Evolutionary conservation across 2,113 vertebrate genomes (phyloP), one percentile per base, ranked within the genome.

Genomic region (Nymphicus hollandicus): DNA sequence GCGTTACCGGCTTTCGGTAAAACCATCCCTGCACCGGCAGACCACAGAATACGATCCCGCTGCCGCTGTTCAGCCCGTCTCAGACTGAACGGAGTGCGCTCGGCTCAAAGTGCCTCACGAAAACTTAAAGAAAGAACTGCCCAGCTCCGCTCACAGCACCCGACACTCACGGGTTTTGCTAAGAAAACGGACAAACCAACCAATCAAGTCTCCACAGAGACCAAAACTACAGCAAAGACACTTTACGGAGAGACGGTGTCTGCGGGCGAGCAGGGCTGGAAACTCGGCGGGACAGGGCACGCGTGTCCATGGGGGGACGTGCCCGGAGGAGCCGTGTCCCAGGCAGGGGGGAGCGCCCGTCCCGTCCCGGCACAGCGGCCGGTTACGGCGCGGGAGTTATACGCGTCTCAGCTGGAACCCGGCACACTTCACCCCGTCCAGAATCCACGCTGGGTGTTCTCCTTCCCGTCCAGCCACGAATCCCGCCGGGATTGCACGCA

Each of bases 81-180:
- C 53, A 10, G 6, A 2, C 19, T 1, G 31, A 56, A 9, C 53
- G 19, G 47, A 71, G 2, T 0, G 52, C 35, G 1, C 15, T 13
- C 49, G 2, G 2, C 5, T 39, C 12, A 27, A 31, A 52, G 20
- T 3, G 46, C 50, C 17, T 41, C 35, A 5, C 3, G 65, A 20
- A 41, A 49, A 47, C 50, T 33, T 9, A 71, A 6, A n/a, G 35
- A 9, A 16, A 3, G 11, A 27, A 3, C 39, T 1, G 1, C 58
- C 9, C 29, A 0, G 47, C 91, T 63, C 46, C 24, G 6, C 46
- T 53, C 71, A 2, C 73, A 24, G 11, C 79, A 5, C n/a, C 16
- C 88, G 22, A 4, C 49, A 0, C 3, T 77, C 23, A 66, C 56
- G 2, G 58, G 50, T 33, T 64, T 28, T 44, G 63, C 52, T 56